Conservation (phyloP, 2,797 vertebrate species). For the Lophotriccus pileatus region DNA sequence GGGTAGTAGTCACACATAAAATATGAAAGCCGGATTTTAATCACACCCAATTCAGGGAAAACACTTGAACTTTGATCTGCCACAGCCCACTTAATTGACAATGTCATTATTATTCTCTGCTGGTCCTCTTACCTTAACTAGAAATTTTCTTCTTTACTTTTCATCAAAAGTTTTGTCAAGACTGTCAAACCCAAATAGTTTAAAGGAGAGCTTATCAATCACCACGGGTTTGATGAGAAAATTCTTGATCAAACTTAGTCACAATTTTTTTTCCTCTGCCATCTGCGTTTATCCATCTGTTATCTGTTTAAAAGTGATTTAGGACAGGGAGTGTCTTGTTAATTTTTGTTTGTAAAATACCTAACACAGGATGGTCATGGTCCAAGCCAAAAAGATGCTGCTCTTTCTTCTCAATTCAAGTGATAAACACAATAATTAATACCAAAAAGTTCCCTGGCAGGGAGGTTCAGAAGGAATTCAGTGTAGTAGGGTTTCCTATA, state of each 20-base stretch:
- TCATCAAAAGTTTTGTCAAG: not conserved
- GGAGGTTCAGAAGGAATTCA: not conserved
- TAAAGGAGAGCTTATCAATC: constrained; percentile 31
- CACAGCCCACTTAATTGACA: not conserved
- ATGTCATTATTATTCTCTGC: not conserved
- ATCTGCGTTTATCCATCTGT: constrained; percentile 58
- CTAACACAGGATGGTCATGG: not conserved
- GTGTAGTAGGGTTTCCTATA: not conserved
- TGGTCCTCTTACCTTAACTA: not conserved
- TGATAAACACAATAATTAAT: not conserved
- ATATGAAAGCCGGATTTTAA: not conserved
- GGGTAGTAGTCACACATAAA: not conserved
- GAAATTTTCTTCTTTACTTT: not conserved
- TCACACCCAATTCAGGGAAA: not conserved
- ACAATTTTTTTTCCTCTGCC: not conserved
- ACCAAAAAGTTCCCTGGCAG: not conserved
- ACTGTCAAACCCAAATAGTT: not conserved
- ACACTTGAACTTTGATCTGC: not conserved
- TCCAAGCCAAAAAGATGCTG: not conserved
- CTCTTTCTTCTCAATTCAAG: not conserved
- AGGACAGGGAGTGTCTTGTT: not conserved
- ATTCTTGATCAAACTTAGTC: constrained; percentile 22
- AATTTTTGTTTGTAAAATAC: not conserved
- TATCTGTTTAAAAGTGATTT: constrained; percentile 3
- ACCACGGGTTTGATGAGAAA: constrained; percentile 23